Percentiles rank a stretch among this genome's conserved stretches.
Conservation (phyloP, 23 tunicate species). For the Trididemnum clinides region DNA sequence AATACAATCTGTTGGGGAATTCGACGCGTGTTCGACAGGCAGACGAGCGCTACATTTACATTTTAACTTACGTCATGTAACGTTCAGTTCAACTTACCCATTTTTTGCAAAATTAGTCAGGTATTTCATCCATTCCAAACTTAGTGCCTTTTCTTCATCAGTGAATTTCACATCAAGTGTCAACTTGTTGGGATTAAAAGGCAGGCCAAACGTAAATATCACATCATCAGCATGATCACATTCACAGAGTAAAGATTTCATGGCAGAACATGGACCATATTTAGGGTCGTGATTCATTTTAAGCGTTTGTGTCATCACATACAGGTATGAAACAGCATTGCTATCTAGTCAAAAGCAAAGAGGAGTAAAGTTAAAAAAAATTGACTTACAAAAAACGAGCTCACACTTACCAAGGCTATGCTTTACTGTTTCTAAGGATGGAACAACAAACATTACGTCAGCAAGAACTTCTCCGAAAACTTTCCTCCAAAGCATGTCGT, state of each 20-base stretch:
- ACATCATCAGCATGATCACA: conserved; percentile 58
- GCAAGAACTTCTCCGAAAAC: conserved; percentile 8
- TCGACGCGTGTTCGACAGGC: too few species aligned
- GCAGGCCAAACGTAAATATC: conserved; percentile 48
- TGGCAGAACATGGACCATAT: not conserved
- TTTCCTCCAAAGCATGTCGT: conserved; percentile 35
- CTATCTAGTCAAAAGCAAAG: not conserved
- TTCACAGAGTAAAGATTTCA: conserved; percentile 26
- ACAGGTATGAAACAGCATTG: conserved; percentile 4
- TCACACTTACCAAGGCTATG: not conserved
- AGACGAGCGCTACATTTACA: too few species aligned
- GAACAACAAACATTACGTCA: conserved; percentile 36
- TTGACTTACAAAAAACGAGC: too few species aligned
- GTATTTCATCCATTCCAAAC: conserved; percentile 51
- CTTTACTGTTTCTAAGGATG: not conserved
- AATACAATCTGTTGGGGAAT: too few species aligned
- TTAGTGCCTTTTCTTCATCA: conserved; percentile 45
- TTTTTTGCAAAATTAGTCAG: conserved; percentile 53
- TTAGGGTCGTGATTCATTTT: conserved; percentile 22
- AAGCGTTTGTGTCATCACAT: conserved; percentile 33
- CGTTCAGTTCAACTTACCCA: conserved; percentile 50
- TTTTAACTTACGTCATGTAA: too few species aligned
- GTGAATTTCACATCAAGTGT: conserved; percentile 38
- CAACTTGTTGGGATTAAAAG: not conserved
- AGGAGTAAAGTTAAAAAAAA: not conserved